Evolutionary conservation across 1,140 invertebrate genomes (phyloP), one percentile per base, ranked within the genome.

Genomic region (Drosophila tsacasi): DNA sequence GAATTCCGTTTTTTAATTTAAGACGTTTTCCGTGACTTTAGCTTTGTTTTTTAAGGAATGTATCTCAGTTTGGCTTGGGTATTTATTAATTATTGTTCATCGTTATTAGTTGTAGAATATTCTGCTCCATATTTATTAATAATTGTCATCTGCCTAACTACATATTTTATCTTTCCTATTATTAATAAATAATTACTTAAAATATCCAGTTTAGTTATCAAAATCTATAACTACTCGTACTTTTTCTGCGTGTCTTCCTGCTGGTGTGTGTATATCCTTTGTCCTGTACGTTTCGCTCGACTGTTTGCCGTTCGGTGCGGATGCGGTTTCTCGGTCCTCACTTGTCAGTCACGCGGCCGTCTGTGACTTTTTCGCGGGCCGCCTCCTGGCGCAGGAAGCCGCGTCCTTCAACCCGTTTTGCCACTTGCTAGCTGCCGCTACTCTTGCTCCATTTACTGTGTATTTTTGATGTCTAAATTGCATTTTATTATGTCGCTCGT

Each of bases 401-500:
- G 15, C 27, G 62, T 52, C 58, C 58, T 44, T 44, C 19, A 46
- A 27, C 57, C 17, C 68, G n/a, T 21, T 57, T 19, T 61, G 27
- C 40, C 67, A 72, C 61, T 52, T 71, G 79, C 60, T 65, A 58
- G 55, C 83, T 52, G 42, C 79, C 44, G 35, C 80, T 81, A 61
- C 69, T 65, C 60, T 58, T 64, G 85, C 85, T 89, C 81, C 84
- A 89, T 87, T 87, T 89, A 84, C 84, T 89, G 73, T 81, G 65
- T 90, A 90, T 89, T 90, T 89, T 89, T 90, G 85, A 89, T 89
- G 84, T 89, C 84, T 89, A 89, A 89, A 89, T 89, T 89, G 84
- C 84, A 89, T 89, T 89, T 89, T 89, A 89, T 89, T 84, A 89
- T 89, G 85, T 89, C 67, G 85, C 84, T 83, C 67, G 73, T 77